Base-by-base conservation (phyloP, 2,113 vertebrate species). In the Pseudopipra pipra region DNA sequence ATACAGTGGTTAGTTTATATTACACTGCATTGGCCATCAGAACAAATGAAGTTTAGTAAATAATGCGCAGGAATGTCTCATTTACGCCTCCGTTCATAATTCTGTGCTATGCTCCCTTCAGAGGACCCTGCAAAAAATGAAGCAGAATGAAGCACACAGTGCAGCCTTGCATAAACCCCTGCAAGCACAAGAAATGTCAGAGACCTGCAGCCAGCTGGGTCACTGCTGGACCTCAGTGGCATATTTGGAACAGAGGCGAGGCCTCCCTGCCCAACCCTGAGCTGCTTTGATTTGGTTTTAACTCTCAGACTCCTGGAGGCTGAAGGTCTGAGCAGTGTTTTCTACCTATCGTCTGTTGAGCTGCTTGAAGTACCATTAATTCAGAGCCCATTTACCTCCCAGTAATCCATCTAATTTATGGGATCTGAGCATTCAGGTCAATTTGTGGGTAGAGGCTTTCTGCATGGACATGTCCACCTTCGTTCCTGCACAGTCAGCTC, bases 31-130 rank as follows among this genome's bases (percentile, higher is more conserved):
- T 83, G 72, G 94, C 95, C 94, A 92, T 52, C 66, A 65, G 93
- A 97, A 98, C 95, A 94, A 95, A 95, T 47, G 79, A 86, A 86
- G 93, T 96, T 95, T 54, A 95, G 95, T 97, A 96, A 95, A 96
- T 97, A 97, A 95, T 20, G 11, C 61, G 13, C 0, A 0, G 54
- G 84, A 55, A 58, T 20, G 37, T 75, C 83, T 98, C 96, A 96
- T 98, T 98, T 99, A 95, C 98, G 99, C 95, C 98, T 98, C 92
- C 96, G 96, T 82, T 99, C 98, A 0, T 99, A 99, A 85, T 94
- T 98, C 96, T 98, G 98, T 98, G 98, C 93, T 88, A 97, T 97
- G 96, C 95, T 99, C 97, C 99, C 98, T 95, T 99, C 99, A 17
- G 98, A 99, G 55, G 98, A 98, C 62, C 98, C 99, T 99, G 98